These are phyloP conservation scores for Otolemur crassicaudatus DNA, from an alignment of 2,797 vertebrate genomes.

Conservation along the genomic window DNA sequence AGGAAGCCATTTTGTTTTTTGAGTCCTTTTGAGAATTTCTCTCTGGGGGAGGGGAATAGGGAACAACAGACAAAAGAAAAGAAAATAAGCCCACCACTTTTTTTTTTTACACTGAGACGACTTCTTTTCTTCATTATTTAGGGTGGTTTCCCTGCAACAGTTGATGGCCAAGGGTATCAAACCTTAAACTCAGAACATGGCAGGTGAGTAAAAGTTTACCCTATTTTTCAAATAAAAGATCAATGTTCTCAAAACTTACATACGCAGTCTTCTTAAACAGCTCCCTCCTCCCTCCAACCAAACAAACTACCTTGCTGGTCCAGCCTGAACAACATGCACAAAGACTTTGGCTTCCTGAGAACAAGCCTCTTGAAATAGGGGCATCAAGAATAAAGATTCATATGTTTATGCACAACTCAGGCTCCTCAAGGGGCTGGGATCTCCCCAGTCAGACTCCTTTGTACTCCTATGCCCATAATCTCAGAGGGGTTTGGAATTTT, in stretches of 20 bases:
- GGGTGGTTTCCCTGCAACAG: constrained; percentile 84
- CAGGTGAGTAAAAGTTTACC: constrained; percentile 84
- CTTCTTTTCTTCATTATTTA: constrained; percentile 85
- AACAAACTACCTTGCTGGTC: constrained; percentile 81
- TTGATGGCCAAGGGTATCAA: constrained; percentile 83
- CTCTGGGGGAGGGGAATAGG: constrained; percentile 81
- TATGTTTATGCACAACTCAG: constrained; percentile 69
- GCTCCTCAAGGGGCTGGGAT: constrained; percentile 64
- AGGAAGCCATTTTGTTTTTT: constrained; percentile 82
- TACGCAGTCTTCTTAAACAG: constrained; percentile 78
- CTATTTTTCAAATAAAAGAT: constrained; percentile 83
- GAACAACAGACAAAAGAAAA: constrained; percentile 84
- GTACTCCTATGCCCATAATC: constrained; percentile 67
- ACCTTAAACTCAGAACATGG: constrained; percentile 86
- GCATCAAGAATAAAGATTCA: constrained; percentile 71
- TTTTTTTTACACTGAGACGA: constrained; percentile 86
- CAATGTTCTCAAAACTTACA: constrained; percentile 82
- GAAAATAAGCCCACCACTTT: constrained; percentile 85
- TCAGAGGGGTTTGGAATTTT: constrained; percentile 71
- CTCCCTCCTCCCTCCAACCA: constrained; percentile 82
- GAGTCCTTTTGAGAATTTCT: constrained; percentile 82
- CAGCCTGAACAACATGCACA: constrained; percentile 80
- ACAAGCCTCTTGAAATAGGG: constrained; percentile 78
- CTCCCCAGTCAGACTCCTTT: constrained; percentile 55
- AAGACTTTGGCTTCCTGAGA: constrained; percentile 79